A percentile compares a stretch with the other conserved stretches of the same genome.
phyloP scores from a whole-genome alignment of 1,140 invertebrate species.

The Calosoma granatense region DNA sequence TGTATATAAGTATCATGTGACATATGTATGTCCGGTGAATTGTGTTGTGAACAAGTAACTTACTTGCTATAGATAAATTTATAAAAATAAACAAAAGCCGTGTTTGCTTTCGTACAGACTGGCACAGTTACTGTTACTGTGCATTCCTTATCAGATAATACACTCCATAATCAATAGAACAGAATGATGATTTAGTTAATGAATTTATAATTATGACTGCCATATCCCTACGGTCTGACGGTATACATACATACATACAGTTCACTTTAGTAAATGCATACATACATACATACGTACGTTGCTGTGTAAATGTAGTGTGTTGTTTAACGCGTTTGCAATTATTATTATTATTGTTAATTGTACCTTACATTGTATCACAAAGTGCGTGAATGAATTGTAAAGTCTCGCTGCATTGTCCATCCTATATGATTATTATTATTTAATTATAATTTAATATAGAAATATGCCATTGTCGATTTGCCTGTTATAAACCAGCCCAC shows the following conservation, averaged over 20 bases:
- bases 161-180: slow-evolving; percentile 1
- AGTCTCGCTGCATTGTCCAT: too few species aligned
- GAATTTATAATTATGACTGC: not conserved
- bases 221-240: not conserved
- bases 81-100: not conserved
- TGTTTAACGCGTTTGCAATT: too few species aligned
- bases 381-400: too few species aligned
- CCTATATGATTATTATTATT: too few species aligned
- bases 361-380: too few species aligned
- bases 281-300: too few species aligned
- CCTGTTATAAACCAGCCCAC: too few species aligned
- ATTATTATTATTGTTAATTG: too few species aligned
- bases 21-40: not conserved
- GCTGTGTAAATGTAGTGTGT: not conserved
- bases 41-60: not conserved
- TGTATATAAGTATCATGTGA: not conserved
- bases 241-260: not conserved
- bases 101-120: not conserved
- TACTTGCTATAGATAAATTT: not conserved
- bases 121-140: not conserved
- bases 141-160: slow-evolving; percentile 1
- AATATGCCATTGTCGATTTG: too few species aligned
- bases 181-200: not conserved
- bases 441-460: too few species aligned
- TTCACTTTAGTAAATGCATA: too few species aligned